Evolutionary conservation across 2,888 invertebrate species (phyloP).

Genomic region (Magallana nippona): DNA sequence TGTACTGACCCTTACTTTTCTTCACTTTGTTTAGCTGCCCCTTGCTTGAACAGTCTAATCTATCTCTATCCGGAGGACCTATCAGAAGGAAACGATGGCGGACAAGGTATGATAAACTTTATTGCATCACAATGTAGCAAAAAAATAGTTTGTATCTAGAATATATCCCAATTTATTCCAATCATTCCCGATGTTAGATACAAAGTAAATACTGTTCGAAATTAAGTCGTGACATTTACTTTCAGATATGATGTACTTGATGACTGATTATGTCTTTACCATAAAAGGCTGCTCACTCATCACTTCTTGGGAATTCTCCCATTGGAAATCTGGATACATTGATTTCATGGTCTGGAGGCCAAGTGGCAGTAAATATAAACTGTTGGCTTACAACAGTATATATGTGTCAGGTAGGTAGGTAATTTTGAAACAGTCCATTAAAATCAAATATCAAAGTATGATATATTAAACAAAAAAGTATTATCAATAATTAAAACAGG

Average conservation of each 20-base stretch:
- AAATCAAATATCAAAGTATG: neutral
- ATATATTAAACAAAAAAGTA: neutral
- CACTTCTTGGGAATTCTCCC: constrained; percentile 1
- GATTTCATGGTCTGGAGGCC: constrained; percentile 24
- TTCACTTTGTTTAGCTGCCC: constrained; percentile 2
- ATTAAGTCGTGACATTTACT: too few species aligned
- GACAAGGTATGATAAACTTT: neutral
- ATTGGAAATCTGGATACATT: constrained; percentile 10
- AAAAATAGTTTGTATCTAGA: too few species aligned
- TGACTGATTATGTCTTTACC: constrained; percentile 16
- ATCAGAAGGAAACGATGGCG: neutral
- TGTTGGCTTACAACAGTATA: neutral
- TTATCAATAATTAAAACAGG: neutral
- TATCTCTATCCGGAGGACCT: constrained; percentile 7
- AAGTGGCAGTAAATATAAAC: constrained; percentile 1
- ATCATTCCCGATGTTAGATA: too few species aligned
- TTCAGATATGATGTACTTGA: constrained; percentile 14
- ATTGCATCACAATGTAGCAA: too few species aligned
- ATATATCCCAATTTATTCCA: too few species aligned
- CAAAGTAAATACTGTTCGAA: too few species aligned
- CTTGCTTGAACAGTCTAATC: neutral
- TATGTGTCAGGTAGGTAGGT: neutral
- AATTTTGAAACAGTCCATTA: too few species aligned
- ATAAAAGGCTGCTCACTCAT: neutral
- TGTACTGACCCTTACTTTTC: neutral